These are phyloP conservation scores for Troilus luridus DNA, from an alignment of 2,888 invertebrate genomes.

Conservation along the genomic window DNA sequence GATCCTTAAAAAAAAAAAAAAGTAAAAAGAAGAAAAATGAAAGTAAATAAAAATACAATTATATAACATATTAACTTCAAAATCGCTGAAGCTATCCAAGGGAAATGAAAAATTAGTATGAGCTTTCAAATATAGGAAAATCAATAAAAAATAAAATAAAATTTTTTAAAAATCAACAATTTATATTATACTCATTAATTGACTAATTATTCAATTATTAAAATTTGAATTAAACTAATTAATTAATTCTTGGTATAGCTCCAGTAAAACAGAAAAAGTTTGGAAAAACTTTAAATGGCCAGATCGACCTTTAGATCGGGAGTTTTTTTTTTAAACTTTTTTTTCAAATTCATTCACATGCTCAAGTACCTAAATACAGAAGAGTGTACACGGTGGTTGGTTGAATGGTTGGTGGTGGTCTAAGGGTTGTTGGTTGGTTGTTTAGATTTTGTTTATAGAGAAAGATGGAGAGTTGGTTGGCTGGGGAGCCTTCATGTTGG, in stretches of 20 bases:
- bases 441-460: constrained; percentile 63
- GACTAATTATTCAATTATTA: not conserved
- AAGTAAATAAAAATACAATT: not conserved
- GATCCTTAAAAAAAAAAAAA: not conserved
- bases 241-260: not conserved
- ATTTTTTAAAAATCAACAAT: not conserved
- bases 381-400: constrained; percentile 63
- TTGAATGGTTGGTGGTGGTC: constrained; percentile 64
- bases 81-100: constrained; percentile 52
- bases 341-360: constrained; percentile 61
- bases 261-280: not conserved
- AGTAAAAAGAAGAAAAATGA: not conserved
- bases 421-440: constrained; percentile 64
- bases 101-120: not conserved
- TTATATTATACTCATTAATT: not conserved
- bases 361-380: constrained; percentile 64
- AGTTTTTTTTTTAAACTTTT: constrained; percentile 42
- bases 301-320: constrained; percentile 38
- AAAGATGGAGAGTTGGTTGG: constrained; percentile 61
- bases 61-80: constrained; percentile 35
- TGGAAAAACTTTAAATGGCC: not conserved
- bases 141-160: not conserved
- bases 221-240: not conserved
- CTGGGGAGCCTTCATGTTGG: constrained; percentile 64
- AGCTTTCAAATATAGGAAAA: not conserved